Percentiles rank a stretch among this genome's conserved stretches.
Conservation (phyloP, 2,113 vertebrate species). For the Lepidothrix coronata region DNA sequence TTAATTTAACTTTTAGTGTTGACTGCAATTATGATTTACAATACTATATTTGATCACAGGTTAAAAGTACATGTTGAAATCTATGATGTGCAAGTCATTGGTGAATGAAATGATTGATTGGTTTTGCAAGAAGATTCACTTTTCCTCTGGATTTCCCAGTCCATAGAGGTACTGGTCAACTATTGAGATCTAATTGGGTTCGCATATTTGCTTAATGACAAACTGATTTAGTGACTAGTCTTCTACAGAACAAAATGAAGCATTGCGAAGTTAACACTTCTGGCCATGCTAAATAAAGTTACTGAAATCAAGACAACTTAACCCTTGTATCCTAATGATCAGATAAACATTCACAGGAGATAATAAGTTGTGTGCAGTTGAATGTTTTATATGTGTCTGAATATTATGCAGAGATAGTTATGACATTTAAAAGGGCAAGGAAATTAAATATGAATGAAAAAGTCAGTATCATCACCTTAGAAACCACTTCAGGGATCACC, state of each 20-base stretch:
- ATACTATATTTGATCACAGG: neutral
- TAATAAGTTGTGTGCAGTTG: neutral
- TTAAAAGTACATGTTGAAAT: neutral
- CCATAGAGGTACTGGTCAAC: neutral
- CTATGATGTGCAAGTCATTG: neutral
- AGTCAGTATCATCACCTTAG: neutral
- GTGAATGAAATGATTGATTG: neutral
- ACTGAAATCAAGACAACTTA: neutral
- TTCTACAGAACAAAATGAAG: neutral
- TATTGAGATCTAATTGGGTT: neutral
- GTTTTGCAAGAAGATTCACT: neutral
- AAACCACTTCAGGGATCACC: neutral
- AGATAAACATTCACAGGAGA: neutral
- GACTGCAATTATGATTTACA: neutral
- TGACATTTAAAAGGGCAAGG: neutral
- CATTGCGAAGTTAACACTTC: neutral
- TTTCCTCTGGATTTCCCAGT: neutral
- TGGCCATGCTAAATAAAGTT: neutral
- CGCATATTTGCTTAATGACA: neutral
- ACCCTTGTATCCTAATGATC: neutral
- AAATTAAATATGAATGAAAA: neutral
- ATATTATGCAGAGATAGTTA: neutral
- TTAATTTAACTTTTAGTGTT: neutral
- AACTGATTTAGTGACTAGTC: neutral
- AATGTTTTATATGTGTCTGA: neutral